Conservation (phyloP, 2,888 invertebrate species). For the Drosophila stalkeri region DNA sequence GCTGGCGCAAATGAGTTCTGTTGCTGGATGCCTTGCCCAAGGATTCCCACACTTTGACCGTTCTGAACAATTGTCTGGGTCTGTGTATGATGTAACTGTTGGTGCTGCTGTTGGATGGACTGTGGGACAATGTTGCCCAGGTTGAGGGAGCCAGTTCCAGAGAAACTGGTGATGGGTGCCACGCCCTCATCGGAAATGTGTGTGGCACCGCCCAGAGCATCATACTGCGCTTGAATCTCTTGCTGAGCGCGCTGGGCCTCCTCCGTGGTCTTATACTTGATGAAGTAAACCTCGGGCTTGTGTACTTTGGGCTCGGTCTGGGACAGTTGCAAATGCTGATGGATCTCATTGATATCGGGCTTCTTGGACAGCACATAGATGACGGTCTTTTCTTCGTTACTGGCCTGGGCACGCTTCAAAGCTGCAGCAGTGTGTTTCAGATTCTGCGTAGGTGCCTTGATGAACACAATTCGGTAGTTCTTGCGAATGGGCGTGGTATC, state of each 20-base stretch:
- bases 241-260: slow-evolving; percentile 84
- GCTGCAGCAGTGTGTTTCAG: slow-evolving; percentile 84
- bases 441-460: slow-evolving; percentile 85
- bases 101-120: slow-evolving; percentile 40
- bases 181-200: slow-evolving; percentile 83
- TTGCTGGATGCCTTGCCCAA: not conserved
- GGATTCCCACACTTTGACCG: slow-evolving; percentile 33
- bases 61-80: slow-evolving; percentile 53
- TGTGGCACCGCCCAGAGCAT: slow-evolving; percentile 83
- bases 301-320: slow-evolving; percentile 76
- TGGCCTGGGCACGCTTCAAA: slow-evolving; percentile 75
- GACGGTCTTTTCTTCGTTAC: slow-evolving; percentile 84
- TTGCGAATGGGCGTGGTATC: slow-evolving; percentile 81
- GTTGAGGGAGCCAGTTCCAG: slow-evolving; percentile 67
- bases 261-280: slow-evolving; percentile 85
- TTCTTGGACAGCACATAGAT: slow-evolving; percentile 85
- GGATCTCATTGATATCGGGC: slow-evolving; percentile 80
- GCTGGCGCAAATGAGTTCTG: slow-evolving; percentile 1
- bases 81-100: slow-evolving; percentile 11
- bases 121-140: slow-evolving; percentile 60
- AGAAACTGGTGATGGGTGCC: slow-evolving; percentile 79
- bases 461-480: slow-evolving; percentile 84
- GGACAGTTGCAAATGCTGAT: slow-evolving; percentile 89
- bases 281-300: slow-evolving; percentile 85
- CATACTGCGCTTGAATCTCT: slow-evolving; percentile 84